Evolutionary conservation across 2,113 vertebrate species (phyloP), one percentile per base, ranked within the genome.

Genomic region (Syngnathoides biaculeatus): DNA sequence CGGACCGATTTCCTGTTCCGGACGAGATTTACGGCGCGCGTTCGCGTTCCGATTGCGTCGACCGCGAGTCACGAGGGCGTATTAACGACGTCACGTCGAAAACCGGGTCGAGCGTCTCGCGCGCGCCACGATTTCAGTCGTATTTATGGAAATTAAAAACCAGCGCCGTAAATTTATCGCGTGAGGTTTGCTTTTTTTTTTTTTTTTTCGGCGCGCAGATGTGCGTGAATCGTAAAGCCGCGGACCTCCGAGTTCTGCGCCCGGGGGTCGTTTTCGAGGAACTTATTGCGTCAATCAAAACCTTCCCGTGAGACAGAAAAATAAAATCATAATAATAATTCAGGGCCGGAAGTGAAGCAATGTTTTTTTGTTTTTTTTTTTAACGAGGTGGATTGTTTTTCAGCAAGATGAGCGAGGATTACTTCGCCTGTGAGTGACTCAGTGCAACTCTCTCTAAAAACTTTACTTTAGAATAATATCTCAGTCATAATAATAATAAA

Each of bases 21-120:
- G 75, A 78, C 69, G 75, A 60, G 69, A 82, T 81, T 69, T 79
- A 17, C 71, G 50, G 50, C 35, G 71, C 53, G 72, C 74, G 79
- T 84, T 77, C 75, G 65, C 64, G 67, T 62, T 57, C 42, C 68
- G 71, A 76, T 61, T 77, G 61, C 63, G 61, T 43, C 50, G 71
- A 65, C 69, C 13, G 30, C 64, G 75, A 82, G 77, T 84, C 85
- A 78, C 2, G 19, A 57, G 6, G 30, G 14, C 27, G 17, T 14
- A 71, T 63, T n/a, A 81, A 81, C 68, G 62, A 79, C 69, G 66
- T 79, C 73, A 72, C 59, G 38, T 56, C 42, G n/a, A 24, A 39
- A 58, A 69, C 12, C 20, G 62, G 39, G 30, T 76, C 22, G 17
- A 57, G 55, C 24, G 15, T 43, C n/a, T 43, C n/a, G 17, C 40